Evolutionary conservation across 2,888 invertebrate genomes (phyloP), one percentile per base, ranked within the genome.

Genomic region (Glyphotaelius pellucidus): DNA sequence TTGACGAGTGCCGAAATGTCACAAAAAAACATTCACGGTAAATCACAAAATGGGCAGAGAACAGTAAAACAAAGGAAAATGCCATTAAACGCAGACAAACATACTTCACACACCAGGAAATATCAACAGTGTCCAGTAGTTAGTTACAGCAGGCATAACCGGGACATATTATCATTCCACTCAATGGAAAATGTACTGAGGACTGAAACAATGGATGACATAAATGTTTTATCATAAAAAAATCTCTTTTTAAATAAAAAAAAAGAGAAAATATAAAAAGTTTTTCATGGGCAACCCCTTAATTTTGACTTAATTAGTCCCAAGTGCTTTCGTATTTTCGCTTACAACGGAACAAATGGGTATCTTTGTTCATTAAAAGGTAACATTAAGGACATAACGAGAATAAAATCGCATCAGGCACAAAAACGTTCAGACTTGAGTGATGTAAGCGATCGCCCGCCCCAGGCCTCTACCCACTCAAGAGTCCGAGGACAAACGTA

Each of bases 61-160:
- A 86, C 42, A 14, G 86, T 31, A 30, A 42, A 83, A 86, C 86
- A 42, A 86, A 67, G 67, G 67, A 67, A 84, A 90, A 52, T 83
- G 90, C 52, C 80, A 83, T 90, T 83, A 90, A 90, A 90, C 67
- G 47, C 90, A 90, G 90, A 90, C 84, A 90, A 90, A 90, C 81
- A 42, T 83, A 90, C 90, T 90, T 31, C 89, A 89, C 31, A 80
- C 80, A 80, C 25, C 67, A 67, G 47, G n/a, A 47, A 90, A 83
- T 83, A 31, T 90, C 81, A 90, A 30, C 84, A 83, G 83, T 25
- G 38, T 35, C 35, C 79, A 90, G 67, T 80, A 90, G 80, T 38
- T 67, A 67, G 25, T 67, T 67, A 67, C 67, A 67, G 9, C 25
- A n/a, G 19, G 25, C 67, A 67, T 52, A 19, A 52, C 67, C 5